Conservation (phyloP, 2,113 vertebrate species). For the Motacilla alba region DNA sequence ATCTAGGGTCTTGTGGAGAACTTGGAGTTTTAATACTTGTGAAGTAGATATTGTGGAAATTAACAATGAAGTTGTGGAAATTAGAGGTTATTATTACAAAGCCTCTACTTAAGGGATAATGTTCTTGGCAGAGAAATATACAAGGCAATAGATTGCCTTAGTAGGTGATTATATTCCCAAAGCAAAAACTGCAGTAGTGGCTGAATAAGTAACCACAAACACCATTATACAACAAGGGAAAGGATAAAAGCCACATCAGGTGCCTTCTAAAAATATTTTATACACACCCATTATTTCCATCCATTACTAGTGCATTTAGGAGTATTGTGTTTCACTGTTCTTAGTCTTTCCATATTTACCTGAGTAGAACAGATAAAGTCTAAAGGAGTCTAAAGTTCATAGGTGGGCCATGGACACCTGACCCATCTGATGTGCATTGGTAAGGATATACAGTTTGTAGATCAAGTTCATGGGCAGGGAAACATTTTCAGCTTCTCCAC, state of each 20-base stretch:
- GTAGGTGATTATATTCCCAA: conserved; percentile 53
- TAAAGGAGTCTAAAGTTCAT: not conserved
- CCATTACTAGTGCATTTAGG: not conserved
- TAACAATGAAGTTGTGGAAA: conserved; percentile 50
- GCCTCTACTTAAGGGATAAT: conserved; percentile 55
- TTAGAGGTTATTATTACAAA: conserved; percentile 53
- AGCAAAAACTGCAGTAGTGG: conserved; percentile 33
- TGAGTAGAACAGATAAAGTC: not conserved
- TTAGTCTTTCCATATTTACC: not conserved
- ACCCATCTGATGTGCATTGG: not conserved
- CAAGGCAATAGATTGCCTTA: conserved; percentile 56
- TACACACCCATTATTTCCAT: not conserved
- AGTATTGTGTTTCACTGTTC: not conserved
- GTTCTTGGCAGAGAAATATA: conserved; percentile 59
- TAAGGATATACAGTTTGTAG: not conserved
- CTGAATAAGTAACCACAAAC: conserved; percentile 50
- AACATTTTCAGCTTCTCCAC: not conserved
- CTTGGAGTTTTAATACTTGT: not conserved
- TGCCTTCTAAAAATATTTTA: not conserved
- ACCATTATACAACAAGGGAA: not conserved
- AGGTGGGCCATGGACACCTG: not conserved
- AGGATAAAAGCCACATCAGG: not conserved
- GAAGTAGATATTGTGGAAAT: conserved; percentile 24
- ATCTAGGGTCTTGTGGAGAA: not conserved
- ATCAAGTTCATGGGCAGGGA: not conserved